Conservation (phyloP, 2,113 vertebrate genomes). For the Suricata suricatta region DNA sequence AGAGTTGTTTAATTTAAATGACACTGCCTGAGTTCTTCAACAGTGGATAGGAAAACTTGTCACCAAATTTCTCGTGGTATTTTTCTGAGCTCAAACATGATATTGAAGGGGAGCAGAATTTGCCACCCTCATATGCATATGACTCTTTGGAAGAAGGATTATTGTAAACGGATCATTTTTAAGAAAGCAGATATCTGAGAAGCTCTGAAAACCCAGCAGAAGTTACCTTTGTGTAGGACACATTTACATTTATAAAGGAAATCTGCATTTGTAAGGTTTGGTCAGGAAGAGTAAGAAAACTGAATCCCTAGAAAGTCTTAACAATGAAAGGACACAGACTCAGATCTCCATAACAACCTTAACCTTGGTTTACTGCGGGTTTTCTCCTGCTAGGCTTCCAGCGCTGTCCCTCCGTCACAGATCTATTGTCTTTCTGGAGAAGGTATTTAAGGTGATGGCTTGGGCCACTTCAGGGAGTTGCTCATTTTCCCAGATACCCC, state of each 20-base stretch:
- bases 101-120: background rate
- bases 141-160: background rate
- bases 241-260: background rate
- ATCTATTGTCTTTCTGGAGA: background rate
- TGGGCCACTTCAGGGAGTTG: background rate
- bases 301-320: background rate
- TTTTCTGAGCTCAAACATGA: constrained; percentile 3
- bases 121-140: background rate
- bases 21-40: background rate
- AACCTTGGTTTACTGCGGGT: background rate
- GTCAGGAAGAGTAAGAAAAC: background rate
- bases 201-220: background rate
- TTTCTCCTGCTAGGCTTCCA: background rate
- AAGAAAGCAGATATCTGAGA: background rate
- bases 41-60: background rate
- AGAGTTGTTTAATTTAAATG: background rate
- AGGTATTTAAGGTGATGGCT: background rate
- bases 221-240: background rate
- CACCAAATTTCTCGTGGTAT: background rate
- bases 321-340: background rate
- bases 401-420: background rate
- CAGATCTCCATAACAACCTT: background rate
- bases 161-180: background rate
- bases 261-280: background rate
- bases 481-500: background rate